These are phyloP conservation scores for Eupithecia vulgata DNA, from an alignment of 2,888 invertebrate genomes.

Conservation along the genomic window DNA sequence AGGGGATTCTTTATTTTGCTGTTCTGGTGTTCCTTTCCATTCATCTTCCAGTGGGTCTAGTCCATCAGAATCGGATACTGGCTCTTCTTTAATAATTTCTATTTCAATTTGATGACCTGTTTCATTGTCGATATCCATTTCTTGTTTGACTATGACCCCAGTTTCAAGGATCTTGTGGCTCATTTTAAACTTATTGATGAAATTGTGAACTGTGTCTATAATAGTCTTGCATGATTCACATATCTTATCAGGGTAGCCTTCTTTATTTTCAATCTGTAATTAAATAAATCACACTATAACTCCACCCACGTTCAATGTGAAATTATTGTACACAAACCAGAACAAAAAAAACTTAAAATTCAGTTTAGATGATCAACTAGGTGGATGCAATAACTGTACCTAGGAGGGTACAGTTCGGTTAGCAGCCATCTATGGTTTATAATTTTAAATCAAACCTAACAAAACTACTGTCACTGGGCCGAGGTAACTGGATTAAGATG, in stretches of 20 bases:
- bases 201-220: neutral
- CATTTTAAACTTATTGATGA: neutral
- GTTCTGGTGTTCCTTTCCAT: neutral
- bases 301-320: neutral
- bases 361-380: neutral
- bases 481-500: neutral
- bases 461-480: neutral
- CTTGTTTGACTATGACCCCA: neutral
- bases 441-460: neutral
- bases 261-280: conserved; percentile 4
- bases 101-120: neutral
- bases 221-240: conserved; percentile 14
- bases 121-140: conserved; percentile 4
- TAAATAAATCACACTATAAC: neutral
- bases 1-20: neutral
- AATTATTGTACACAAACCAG: neutral
- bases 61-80: neutral
- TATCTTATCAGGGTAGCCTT: conserved; percentile 12
- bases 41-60: neutral
- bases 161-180: conserved; percentile 6
- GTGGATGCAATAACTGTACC: neutral
- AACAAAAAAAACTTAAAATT: neutral
- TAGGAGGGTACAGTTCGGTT: neutral
- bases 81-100: neutral
- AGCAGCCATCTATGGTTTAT: neutral